These are phyloP conservation scores for Tenthredo scrophulariae DNA, from an alignment of 2,888 invertebrate genomes.

Conservation along the genomic window DNA sequence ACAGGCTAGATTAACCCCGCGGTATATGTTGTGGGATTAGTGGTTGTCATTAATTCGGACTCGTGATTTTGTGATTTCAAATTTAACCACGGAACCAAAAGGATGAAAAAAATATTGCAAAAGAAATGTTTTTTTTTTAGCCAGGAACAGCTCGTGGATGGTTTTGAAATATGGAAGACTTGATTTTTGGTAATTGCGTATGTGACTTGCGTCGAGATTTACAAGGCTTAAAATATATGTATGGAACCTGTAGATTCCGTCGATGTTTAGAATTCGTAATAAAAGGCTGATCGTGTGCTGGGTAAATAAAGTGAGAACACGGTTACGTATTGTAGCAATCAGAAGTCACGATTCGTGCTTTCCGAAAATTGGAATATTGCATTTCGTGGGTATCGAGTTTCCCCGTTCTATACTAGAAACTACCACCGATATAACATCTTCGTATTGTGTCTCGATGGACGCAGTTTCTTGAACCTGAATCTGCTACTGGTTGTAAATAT, in stretches of 20 bases:
- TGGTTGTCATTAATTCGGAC: neutral
- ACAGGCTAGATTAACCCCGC: conserved; percentile 68
- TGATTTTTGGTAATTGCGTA: neutral
- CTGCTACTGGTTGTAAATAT: neutral
- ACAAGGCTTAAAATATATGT: neutral
- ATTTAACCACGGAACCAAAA: neutral
- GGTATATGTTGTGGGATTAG: conserved; percentile 61
- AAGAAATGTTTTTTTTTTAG: neutral
- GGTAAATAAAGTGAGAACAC: conserved; percentile 15
- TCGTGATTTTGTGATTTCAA: neutral
- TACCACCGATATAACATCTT: neutral
- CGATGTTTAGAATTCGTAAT: conserved; percentile 17
- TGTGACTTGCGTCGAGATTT: neutral
- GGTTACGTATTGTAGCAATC: conserved; percentile 16
- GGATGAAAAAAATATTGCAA: neutral
- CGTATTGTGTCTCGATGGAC: neutral
- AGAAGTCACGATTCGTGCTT: conserved; percentile 34
- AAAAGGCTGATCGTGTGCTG: conserved; percentile 5
- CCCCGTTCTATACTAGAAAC: neutral
- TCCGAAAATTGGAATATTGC: conserved; percentile 23
- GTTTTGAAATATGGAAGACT: neutral
- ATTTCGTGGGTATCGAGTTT: conserved; percentile 22
- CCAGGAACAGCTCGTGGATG: neutral
- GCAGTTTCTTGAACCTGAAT: neutral
- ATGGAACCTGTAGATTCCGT: conserved; percentile 34